Evolutionary conservation across 2,888 invertebrate species (phyloP).

Genomic region (Acronicta aceris): DNA sequence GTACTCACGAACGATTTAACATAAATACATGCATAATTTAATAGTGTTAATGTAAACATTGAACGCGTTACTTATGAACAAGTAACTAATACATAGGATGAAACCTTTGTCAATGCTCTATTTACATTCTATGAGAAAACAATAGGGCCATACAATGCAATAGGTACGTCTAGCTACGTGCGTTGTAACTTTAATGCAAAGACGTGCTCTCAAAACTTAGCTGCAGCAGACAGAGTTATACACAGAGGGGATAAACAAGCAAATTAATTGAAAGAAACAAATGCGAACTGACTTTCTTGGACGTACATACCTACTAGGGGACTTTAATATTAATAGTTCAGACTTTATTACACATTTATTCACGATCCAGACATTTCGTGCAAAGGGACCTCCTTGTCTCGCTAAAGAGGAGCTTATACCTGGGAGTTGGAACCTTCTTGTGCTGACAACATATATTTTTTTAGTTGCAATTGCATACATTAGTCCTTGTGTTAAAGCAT

Average conservation of each 20-base stretch:
- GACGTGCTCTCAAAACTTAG: conserved; percentile 42
- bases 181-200: conserved; percentile 27
- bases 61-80: conserved; percentile 1
- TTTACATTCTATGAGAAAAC: conserved; percentile 26
- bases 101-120: conserved; percentile 33
- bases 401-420: conserved; percentile 47
- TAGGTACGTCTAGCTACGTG: conserved; percentile 35
- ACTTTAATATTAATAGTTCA: conserved; percentile 26
- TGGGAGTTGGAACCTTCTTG: conserved; percentile 49
- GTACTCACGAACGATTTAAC: conserved; percentile 6
- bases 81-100: conserved; percentile 7
- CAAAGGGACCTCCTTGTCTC: conserved; percentile 47
- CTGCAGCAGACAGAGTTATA: conserved; percentile 38
- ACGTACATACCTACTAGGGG: conserved; percentile 41
- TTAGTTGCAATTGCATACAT: conserved; percentile 60
- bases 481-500: conserved; percentile 59
- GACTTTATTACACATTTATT: conserved; percentile 41
- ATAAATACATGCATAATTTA: conserved; percentile 14
- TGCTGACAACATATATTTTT: conserved; percentile 58
- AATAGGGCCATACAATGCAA: conserved; percentile 31
- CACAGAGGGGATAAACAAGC: conserved; percentile 38
- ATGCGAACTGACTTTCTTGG: conserved; percentile 29
- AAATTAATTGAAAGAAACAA: conserved; percentile 42
- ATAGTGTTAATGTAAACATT: conserved; percentile 1
- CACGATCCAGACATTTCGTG: conserved; percentile 52